Evolutionary conservation across 2,797 vertebrate species (phyloP).

Genomic region (Enteromius mattozi): DNA sequence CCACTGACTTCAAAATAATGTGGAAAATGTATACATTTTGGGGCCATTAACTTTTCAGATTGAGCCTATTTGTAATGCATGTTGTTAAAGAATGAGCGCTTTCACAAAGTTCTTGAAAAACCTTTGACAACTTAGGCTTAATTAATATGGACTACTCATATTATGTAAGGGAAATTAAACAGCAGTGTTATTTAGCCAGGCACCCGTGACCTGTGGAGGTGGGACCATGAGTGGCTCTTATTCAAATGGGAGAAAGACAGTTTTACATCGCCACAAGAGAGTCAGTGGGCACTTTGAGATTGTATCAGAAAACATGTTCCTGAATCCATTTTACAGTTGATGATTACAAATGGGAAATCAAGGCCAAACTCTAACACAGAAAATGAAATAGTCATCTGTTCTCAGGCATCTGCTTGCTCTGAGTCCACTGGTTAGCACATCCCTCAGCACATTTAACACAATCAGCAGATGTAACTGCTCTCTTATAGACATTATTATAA

Average conservation of each 20-base stretch:
- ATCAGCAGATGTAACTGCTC: neutral
- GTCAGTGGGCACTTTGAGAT: neutral
- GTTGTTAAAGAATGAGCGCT: neutral
- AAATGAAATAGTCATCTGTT: neutral
- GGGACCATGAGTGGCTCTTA: neutral
- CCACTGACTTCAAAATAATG: too few relatives aligned
- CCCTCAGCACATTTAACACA: neutral
- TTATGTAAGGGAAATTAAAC: conserved; percentile 19
- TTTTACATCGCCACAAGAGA: conserved; percentile 6
- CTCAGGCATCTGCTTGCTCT: neutral
- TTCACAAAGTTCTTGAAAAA: neutral
- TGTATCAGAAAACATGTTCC: neutral
- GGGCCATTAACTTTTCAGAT: neutral
- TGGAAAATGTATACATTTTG: neutral
- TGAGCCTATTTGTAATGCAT: neutral
- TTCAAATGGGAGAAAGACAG: neutral
- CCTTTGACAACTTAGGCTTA: neutral
- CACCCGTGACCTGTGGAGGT: conserved; percentile 14
- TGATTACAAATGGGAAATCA: neutral
- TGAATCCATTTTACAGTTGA: conserved; percentile 1
- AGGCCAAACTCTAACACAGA: neutral
- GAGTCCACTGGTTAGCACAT: neutral
- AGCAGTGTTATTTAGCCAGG: conserved; percentile 11
- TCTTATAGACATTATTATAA: neutral
- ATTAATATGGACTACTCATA: conserved; percentile 1